These are phyloP conservation scores for Drosophila formosana DNA, from an alignment of 2,888 invertebrate species.

Conservation along the genomic window DNA sequence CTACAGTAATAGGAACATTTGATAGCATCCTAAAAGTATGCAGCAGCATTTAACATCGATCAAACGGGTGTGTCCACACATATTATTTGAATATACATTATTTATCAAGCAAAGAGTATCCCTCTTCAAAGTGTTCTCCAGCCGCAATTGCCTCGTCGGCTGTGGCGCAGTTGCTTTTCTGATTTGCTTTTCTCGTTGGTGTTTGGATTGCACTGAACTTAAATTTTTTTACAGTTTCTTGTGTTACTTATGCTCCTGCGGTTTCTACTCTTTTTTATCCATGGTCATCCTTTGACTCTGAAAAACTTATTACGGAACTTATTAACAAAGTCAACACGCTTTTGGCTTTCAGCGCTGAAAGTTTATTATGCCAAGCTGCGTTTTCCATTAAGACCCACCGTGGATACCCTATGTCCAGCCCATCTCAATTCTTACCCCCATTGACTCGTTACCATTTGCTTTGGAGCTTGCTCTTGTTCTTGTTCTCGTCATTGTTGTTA, in stretches of 20 bases:
- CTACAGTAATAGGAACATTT: too few relatives aligned
- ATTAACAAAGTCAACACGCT: constrained; percentile 80
- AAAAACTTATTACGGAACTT: constrained; percentile 78
- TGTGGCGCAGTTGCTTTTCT: constrained; percentile 7
- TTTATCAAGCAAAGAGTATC: neutral
- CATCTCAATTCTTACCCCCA: neutral
- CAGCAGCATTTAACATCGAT: too few relatives aligned
- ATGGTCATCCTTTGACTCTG: constrained; percentile 40
- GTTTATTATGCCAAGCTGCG: constrained; percentile 74
- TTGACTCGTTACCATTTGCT: constrained; percentile 13
- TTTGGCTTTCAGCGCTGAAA: constrained; percentile 47
- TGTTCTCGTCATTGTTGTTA: constrained; percentile 5
- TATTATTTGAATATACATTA: neutral
- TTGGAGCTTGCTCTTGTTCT: constrained; percentile 4
- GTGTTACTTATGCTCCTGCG: constrained; percentile 67
- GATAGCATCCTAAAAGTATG: too few relatives aligned
- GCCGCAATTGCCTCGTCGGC: neutral
- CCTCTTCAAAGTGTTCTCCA: neutral
- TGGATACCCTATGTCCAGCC: constrained; percentile 9
- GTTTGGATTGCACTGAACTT: constrained; percentile 28
- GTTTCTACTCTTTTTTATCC: constrained; percentile 37
- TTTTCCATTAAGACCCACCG: constrained; percentile 63
- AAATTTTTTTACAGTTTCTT: constrained; percentile 33
- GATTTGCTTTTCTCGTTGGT: constrained; percentile 14
- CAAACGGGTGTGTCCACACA: too few relatives aligned